Conservation (phyloP, 2,113 vertebrate species). For the Amblyornis subalaris region DNA sequence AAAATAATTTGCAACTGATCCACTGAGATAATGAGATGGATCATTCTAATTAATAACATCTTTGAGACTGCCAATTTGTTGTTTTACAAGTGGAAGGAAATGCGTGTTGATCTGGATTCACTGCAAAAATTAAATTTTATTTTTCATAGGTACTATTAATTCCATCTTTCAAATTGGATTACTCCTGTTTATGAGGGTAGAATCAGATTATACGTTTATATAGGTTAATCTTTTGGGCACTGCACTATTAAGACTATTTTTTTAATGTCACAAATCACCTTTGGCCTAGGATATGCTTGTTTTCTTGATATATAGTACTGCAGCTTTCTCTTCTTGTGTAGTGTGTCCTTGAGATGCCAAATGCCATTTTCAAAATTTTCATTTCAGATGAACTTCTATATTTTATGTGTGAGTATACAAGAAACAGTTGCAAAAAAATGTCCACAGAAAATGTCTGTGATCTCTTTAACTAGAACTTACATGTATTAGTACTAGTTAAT, state of each 20-base stretch:
- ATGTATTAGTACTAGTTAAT: neutral
- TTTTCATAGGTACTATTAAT: neutral
- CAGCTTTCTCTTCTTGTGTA: neutral
- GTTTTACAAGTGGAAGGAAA: neutral
- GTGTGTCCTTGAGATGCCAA: neutral
- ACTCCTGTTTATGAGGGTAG: neutral
- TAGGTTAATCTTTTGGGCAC: neutral
- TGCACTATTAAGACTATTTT: neutral
- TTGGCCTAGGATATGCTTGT: neutral
- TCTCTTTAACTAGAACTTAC: neutral
- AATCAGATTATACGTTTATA: neutral
- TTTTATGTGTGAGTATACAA: neutral
- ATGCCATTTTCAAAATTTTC: neutral
- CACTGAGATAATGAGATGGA: neutral
- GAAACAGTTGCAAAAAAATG: neutral
- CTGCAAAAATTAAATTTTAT: neutral
- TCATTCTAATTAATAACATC: neutral
- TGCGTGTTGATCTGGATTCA: neutral
- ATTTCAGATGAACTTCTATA: neutral
- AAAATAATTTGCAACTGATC: neutral
- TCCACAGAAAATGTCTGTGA: neutral
- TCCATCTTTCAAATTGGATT: neutral
- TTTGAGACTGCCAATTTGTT: neutral
- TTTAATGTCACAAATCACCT: neutral
- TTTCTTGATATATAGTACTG: neutral